phyloP scores from a whole-genome alignment of 2,797 vertebrate species.

The Arnoldichthys spilopterus region DNA sequence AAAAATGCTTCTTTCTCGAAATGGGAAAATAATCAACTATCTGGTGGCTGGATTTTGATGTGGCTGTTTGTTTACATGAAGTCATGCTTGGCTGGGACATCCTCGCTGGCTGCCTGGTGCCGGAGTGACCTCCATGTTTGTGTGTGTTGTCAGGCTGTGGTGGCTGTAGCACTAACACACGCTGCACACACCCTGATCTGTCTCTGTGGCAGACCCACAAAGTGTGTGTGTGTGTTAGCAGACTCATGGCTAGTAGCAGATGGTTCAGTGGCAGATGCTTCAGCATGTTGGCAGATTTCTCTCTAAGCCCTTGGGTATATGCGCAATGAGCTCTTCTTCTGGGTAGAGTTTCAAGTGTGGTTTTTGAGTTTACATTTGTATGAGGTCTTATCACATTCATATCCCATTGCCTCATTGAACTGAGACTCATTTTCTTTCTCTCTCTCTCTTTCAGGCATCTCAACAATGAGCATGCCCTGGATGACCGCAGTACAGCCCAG shows the following conservation, averaged over 20 bases:
- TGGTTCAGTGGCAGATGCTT: slow-evolving; percentile 55
- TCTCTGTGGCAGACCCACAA: slow-evolving; percentile 46
- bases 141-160: slow-evolving; percentile 48
- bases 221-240: slow-evolving; percentile 28
- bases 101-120: slow-evolving; percentile 38
- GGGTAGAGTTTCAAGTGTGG: slow-evolving; percentile 39
- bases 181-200: slow-evolving; percentile 49
- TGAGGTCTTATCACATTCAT: slow-evolving; percentile 27
- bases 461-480: slow-evolving; percentile 97
- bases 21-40: slow-evolving; percentile 60
- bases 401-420: slow-evolving; percentile 29
- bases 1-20: slow-evolving; percentile 35
- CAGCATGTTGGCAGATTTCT: slow-evolving; percentile 53
- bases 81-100: slow-evolving; percentile 49
- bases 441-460: slow-evolving; percentile 84
- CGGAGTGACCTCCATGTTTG: slow-evolving; percentile 51
- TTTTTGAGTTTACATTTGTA: slow-evolving; percentile 34
- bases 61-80: slow-evolving; percentile 59
- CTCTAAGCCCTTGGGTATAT: slow-evolving; percentile 45
- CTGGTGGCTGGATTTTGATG: slow-evolving; percentile 49
- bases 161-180: slow-evolving; percentile 50
- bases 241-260: slow-evolving; percentile 49
- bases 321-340: slow-evolving; percentile 28
- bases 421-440: neutral
- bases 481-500: slow-evolving; percentile 98